These are phyloP conservation scores for Tachycineta bicolor DNA, from an alignment of 2,113 vertebrate species.

Conservation along the genomic window DNA sequence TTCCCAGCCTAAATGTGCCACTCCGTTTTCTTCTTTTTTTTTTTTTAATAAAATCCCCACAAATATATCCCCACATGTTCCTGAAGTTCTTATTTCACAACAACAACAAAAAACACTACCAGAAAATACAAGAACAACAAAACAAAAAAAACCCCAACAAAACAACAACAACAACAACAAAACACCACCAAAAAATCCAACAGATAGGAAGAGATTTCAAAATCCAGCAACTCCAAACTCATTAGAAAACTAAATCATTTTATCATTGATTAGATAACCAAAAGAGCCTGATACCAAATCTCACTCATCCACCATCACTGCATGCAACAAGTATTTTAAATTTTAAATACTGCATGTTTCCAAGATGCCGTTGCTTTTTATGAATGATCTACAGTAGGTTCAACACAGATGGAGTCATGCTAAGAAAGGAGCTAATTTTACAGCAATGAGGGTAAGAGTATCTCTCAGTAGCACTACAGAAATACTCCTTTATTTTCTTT, in stretches of 20 bases:
- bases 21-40: background rate
- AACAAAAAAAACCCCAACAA: background rate
- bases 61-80: background rate
- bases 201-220: background rate
- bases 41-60: background rate
- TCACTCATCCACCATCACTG: background rate
- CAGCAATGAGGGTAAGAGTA: background rate
- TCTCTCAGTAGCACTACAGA: background rate
- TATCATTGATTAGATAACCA: background rate
- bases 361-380: background rate
- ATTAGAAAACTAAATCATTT: background rate
- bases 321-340: background rate
- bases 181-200: no score
- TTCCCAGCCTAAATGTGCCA: background rate
- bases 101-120: background rate
- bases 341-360: background rate
- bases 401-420: background rate
- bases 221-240: background rate
- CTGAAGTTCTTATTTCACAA: background rate
- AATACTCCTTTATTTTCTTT: constrained; percentile 3
- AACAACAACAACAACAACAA: background rate
- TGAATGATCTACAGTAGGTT: background rate
- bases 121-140: no score
- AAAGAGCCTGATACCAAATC: background rate
- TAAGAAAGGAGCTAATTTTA: background rate